phyloP scores from a whole-genome alignment of 2,113 vertebrate genomes.

The Amblyopsis rosae region DNA sequence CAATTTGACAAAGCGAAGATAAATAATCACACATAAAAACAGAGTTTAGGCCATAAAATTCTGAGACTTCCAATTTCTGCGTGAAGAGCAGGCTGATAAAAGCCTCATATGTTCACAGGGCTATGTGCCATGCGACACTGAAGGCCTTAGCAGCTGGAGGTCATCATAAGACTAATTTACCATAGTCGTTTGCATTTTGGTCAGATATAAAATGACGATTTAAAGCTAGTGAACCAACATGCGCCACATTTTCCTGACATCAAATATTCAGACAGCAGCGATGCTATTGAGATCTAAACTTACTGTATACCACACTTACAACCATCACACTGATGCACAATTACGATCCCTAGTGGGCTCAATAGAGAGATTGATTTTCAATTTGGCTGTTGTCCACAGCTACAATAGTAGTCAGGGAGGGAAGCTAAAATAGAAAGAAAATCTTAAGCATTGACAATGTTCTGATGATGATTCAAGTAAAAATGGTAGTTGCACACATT shows the following conservation, averaged over 20 bases:
- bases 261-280: slow-evolving; percentile 14
- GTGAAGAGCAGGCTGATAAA: slow-evolving; percentile 36
- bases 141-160: slow-evolving; percentile 4
- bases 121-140: slow-evolving; percentile 3
- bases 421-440: slow-evolving; percentile 19
- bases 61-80: slow-evolving; percentile 36
- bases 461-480: background rate
- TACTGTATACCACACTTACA: slow-evolving; percentile 13
- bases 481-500: background rate
- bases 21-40: slow-evolving; percentile 37
- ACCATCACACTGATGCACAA: slow-evolving; percentile 17
- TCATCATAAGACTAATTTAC: too few species aligned
- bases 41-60: slow-evolving; percentile 7
- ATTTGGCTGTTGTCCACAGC: slow-evolving; percentile 34
- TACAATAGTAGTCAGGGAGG: slow-evolving; percentile 2
- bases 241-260: slow-evolving; percentile 27
- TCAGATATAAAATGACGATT: slow-evolving; percentile 11
- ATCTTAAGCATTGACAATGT: background rate
- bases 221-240: slow-evolving; percentile 21
- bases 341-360: slow-evolving; percentile 25
- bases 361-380: slow-evolving; percentile 38
- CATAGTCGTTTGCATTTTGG: background rate
- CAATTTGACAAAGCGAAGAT: slow-evolving; percentile 45
- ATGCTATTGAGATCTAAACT: slow-evolving; percentile 45
- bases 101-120: slow-evolving; percentile 10